Conservation (phyloP, 2,797 vertebrate genomes). For the Chanos chanos region DNA sequence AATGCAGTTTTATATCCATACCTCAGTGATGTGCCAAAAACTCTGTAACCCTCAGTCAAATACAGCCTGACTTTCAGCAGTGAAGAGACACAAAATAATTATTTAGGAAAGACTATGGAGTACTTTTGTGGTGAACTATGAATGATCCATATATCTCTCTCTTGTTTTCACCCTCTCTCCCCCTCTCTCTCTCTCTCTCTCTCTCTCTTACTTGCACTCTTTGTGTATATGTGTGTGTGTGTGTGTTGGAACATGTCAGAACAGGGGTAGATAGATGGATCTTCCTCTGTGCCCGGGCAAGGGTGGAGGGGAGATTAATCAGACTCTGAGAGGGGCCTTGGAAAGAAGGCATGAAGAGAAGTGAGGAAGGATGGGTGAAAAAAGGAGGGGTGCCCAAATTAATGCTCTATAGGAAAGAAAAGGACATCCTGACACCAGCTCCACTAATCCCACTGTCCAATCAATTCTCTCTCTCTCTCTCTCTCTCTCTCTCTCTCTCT, state of each 20-base stretch:
- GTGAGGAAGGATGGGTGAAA: not conserved
- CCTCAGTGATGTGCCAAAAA: no score
- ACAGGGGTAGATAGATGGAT: conserved; percentile 39
- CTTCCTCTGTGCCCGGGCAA: not conserved
- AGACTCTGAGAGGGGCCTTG: conserved; percentile 4
- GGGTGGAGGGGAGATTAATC: conserved; percentile 21
- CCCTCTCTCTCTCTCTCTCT: not conserved
- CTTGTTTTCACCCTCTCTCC: no score
- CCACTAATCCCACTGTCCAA: conserved; percentile 8
- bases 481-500: not conserved
- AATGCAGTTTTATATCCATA: no score
- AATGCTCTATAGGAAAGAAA: conserved; percentile 18
- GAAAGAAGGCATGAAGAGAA: not conserved
- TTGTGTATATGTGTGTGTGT: no score
- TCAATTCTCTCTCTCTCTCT: not conserved
- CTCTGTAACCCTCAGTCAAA: no score
- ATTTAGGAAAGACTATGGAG: no score
- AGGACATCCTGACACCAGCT: conserved; percentile 11
- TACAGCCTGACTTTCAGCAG: no score
- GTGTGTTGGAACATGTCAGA: conserved; percentile 23
- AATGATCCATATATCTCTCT: no score
- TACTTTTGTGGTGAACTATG: no score
- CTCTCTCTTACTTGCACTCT: no score
- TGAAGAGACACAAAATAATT: no score
- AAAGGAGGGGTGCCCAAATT: conserved; percentile 13